Conservation (phyloP, 2,113 vertebrate genomes). For the Benthochromis sp. region DNA sequence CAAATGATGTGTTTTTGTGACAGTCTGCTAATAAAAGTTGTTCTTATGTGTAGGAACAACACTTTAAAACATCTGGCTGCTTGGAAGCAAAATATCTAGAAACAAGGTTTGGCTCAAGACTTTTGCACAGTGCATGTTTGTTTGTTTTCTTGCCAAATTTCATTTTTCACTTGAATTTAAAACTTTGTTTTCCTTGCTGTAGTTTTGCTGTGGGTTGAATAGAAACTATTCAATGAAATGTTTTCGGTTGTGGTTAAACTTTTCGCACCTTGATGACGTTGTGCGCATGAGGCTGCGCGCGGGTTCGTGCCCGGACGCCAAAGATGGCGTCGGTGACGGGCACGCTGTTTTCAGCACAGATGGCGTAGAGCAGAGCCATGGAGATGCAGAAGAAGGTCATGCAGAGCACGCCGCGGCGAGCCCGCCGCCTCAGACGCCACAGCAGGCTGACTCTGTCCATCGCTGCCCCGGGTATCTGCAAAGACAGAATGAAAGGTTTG, state of each 20-base stretch:
- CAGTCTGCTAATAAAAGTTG: neutral
- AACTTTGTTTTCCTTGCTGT: neutral
- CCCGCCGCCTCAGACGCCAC: constrained; percentile 69
- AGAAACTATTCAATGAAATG: neutral
- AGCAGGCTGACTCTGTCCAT: constrained; percentile 71
- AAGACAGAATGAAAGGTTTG: neutral
- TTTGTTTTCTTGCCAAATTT: neutral
- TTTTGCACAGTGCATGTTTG: neutral
- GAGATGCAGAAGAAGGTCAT: constrained; percentile 70
- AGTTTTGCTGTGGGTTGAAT: neutral
- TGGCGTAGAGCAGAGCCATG: constrained; percentile 71
- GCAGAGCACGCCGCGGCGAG: constrained; percentile 67
- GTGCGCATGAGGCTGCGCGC: constrained; percentile 70
- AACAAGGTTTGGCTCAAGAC: neutral
- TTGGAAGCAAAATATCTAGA: neutral
- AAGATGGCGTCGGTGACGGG: constrained; percentile 72
- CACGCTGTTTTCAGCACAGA: constrained; percentile 76
- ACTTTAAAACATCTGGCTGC: neutral
- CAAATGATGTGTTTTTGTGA: neutral
- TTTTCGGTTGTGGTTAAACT: neutral
- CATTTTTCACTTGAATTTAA: neutral
- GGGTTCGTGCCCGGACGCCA: constrained; percentile 62
- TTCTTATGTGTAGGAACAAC: rapidly evolving
- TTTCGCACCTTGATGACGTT: constrained; percentile 37
- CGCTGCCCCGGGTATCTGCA: constrained; percentile 63